phyloP scores from a whole-genome alignment of 2,113 vertebrate genomes.

The Hiodon alosoides region DNA sequence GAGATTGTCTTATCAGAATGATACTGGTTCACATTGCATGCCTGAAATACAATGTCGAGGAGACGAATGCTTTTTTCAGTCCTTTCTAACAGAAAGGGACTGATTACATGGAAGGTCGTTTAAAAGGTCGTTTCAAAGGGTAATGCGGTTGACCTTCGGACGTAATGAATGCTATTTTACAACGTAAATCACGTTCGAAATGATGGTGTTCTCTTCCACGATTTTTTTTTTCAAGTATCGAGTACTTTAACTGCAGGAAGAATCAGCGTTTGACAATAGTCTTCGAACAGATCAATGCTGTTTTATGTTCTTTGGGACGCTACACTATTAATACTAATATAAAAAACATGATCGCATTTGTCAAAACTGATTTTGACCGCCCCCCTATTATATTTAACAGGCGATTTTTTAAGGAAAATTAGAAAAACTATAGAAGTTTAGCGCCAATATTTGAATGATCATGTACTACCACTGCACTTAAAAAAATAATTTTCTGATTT shows the following conservation, averaged over 20 bases:
- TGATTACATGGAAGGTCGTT: not conserved
- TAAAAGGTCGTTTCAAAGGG: slow-evolving; percentile 4
- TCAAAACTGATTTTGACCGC: no score
- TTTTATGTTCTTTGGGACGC: no score
- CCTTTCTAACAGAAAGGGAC: not conserved
- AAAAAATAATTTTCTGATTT: no score
- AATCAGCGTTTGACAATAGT: slow-evolving; percentile 5
- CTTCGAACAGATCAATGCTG: slow-evolving; percentile 7
- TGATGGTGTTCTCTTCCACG: not conserved
- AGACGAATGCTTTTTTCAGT: not conserved
- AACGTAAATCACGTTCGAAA: not conserved
- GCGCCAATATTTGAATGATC: no score
- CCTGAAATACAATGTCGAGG: not conserved
- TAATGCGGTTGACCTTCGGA: not conserved
- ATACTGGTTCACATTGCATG: slow-evolving; percentile 1
- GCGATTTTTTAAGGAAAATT: no score
- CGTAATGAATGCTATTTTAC: slow-evolving; percentile 5
- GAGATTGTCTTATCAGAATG: not conserved
- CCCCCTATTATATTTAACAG: no score
- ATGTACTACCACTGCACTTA: no score
- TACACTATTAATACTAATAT: no score
- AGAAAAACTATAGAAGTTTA: no score
- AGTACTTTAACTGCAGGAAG: no score
- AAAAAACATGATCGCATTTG: no score
- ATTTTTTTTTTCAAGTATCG: not conserved